Evolutionary conservation across 1,140 invertebrate species (phyloP).

Genomic region (Spodoptera litura): DNA sequence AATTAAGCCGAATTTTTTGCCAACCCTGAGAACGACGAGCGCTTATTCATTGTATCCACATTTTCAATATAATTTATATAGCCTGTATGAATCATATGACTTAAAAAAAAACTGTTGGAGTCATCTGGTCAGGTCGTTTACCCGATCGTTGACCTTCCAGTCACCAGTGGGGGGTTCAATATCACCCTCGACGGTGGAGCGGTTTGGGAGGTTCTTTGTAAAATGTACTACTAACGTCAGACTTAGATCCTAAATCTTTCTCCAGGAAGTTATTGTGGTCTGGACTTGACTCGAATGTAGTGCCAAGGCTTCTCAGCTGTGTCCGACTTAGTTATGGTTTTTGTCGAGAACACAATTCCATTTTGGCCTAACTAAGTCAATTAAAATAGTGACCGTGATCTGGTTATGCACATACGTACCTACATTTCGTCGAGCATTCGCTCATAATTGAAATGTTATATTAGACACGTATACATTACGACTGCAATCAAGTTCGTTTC

Average conservation of each 20-base stretch:
- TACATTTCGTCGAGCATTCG: neutral
- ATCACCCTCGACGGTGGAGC: conserved; percentile 1
- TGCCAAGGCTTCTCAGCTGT: conserved; percentile 8
- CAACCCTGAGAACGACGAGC: conserved; percentile 18
- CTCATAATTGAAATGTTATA: conserved; percentile 10
- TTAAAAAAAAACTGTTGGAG: conserved; percentile 56
- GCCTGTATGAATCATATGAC: conserved; percentile 56
- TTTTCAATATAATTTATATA: conserved; percentile 47
- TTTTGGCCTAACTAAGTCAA: neutral
- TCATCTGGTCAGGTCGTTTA: conserved; percentile 67
- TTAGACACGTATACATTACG: neutral
- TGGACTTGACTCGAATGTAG: conserved; percentile 11
- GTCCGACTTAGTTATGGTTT: conserved; percentile 7
- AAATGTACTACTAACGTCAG: conserved; percentile 6
- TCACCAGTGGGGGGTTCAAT: conserved; percentile 35
- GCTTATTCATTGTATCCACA: conserved; percentile 54
- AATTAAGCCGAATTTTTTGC: conserved; percentile 29
- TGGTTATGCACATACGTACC: neutral
- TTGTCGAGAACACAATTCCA: neutral
- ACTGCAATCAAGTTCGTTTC: conserved; percentile 10
- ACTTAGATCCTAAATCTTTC: conserved; percentile 26
- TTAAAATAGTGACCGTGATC: neutral
- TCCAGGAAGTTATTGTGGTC: conserved; percentile 16
- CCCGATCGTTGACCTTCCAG: conserved; percentile 69
- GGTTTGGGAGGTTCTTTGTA: conserved; percentile 13